These are phyloP conservation scores for Barypeithes pellucidus DNA, from an alignment of 2,888 invertebrate species.

Conservation along the genomic window DNA sequence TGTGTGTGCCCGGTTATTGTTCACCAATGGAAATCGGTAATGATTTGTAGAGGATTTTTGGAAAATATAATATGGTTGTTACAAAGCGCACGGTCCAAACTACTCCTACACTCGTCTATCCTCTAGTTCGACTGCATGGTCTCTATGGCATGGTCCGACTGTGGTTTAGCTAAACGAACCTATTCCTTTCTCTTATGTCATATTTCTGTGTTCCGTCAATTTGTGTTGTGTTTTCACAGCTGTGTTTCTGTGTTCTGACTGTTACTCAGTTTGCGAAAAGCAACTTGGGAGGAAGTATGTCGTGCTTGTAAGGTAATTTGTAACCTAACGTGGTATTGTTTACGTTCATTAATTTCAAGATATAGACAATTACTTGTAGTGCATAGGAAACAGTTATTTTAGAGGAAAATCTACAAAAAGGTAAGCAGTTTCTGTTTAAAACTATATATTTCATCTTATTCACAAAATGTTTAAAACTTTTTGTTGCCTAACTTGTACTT, in stretches of 20 bases:
- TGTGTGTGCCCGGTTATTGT: too few species aligned
- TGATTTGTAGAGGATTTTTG: too few species aligned
- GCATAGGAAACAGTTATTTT: background rate
- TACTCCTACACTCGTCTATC: too few species aligned
- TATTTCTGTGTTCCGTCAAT: background rate
- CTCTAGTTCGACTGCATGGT: too few species aligned
- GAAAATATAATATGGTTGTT: too few species aligned
- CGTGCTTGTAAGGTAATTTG: slow-evolving; percentile 2
- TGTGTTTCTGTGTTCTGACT: slow-evolving; percentile 16
- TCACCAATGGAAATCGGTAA: too few species aligned
- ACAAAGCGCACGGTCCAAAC: background rate
- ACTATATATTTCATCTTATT: too few species aligned
- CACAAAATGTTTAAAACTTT: too few species aligned
- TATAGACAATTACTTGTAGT: background rate
- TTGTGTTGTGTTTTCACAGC: slow-evolving; percentile 28
- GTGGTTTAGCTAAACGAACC: too few species aligned
- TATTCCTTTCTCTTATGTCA: too few species aligned
- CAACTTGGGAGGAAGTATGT: slow-evolving; percentile 20
- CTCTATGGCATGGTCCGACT: too few species aligned
- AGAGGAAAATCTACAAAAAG: background rate
- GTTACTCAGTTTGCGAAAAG: slow-evolving; percentile 31
- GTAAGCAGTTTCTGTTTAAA: slow-evolving; percentile 4
- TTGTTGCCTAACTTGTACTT: too few species aligned
- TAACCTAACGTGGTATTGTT: slow-evolving; percentile 31
- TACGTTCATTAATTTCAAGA: slow-evolving; percentile 20